These are phyloP conservation scores for Scaptomyza cyrtandrae DNA, from an alignment of 2,888 invertebrate genomes.

Conservation along the genomic window DNA sequence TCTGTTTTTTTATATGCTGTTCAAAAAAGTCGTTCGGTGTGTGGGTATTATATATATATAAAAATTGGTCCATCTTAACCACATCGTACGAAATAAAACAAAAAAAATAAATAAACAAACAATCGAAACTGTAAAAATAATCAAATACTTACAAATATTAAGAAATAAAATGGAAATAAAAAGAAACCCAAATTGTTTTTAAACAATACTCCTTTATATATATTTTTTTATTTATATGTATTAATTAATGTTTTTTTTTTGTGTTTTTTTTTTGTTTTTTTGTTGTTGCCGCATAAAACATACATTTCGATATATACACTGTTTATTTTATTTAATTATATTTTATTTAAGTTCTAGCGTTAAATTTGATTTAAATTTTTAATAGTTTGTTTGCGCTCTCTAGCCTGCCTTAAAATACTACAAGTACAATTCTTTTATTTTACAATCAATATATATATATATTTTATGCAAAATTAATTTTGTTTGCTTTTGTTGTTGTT, in stretches of 20 bases:
- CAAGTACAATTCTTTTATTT: conserved; percentile 52
- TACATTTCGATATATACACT: conserved; percentile 65
- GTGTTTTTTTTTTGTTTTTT: conserved; percentile 57
- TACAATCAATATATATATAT: conserved; percentile 46
- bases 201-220: conserved; percentile 65
- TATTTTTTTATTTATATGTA: conserved; percentile 64
- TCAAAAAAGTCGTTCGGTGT: conserved; percentile 65
- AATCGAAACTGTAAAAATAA: conserved; percentile 3
- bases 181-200: conserved; percentile 59
- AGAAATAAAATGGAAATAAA: conserved; percentile 18
- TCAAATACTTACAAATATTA: background rate
- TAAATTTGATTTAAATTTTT: conserved; percentile 80
- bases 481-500: conserved; percentile 16
- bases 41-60: conserved; percentile 63
- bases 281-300: conserved; percentile 72
- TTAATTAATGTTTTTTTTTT: conserved; percentile 65
- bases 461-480: conserved; percentile 44
- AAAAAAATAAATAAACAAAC: conserved; percentile 26
- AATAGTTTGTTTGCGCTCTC: conserved; percentile 73
- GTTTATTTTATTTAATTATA: conserved; percentile 42
- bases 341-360: conserved; percentile 60
- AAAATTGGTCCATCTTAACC: conserved; percentile 83
- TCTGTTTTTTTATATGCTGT: conserved; percentile 34
- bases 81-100: conserved; percentile 64
- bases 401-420: conserved; percentile 51